Evolutionary conservation across 53 echinoderm and acorn worm species (phyloP), one percentile per base, ranked within the genome.

Genomic region (Arbacia lixula): DNA sequence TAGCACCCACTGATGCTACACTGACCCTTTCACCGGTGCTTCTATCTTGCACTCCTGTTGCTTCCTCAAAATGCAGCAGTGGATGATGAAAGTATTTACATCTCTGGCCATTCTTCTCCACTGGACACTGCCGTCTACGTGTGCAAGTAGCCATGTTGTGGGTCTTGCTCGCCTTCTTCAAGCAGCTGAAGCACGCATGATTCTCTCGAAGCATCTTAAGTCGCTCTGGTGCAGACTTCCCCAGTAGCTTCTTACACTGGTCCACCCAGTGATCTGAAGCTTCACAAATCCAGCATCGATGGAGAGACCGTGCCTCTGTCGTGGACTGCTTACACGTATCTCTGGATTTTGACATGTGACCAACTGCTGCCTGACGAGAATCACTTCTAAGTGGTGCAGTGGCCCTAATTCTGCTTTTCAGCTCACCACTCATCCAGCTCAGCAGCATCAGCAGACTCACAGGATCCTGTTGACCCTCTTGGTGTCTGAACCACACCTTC

Each of bases 141-240:
- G 37, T 83, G 30, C 86, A 90, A 27, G 72, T 83, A 10, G 41
- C 29, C 24, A 86, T 53, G n/a, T n/a, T 60, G 40, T 92, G 92
- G 2, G 82, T 43, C 50, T 56, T 72, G 1, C 89, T 83, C 4
- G 74, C 89, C 38, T 61, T 85, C 66, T 92, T 89, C 14, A 92
- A 68, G 66, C 92, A 92, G 43, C 83, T 86, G 56, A 89, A 92
- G 33, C 91, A 91, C 6, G 74, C 88, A 40, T 68, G 32, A 9
- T 65, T 81, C 0, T 88, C 86, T 37, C 75, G 88, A 5, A 89
- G 41, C 19, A 35, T 31, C 3, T 82, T 61, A 35, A 76, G 33
- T 10, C 88, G 49, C 6, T 86, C 76, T 17, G 30, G 10, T 14
- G 83, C 76, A 0, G 52, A 53, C 49, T 66, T 74, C 19, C 20